These are phyloP conservation scores for Hermaeophaga mercurialis DNA, from an alignment of 2,888 invertebrate species.

Conservation along the genomic window DNA sequence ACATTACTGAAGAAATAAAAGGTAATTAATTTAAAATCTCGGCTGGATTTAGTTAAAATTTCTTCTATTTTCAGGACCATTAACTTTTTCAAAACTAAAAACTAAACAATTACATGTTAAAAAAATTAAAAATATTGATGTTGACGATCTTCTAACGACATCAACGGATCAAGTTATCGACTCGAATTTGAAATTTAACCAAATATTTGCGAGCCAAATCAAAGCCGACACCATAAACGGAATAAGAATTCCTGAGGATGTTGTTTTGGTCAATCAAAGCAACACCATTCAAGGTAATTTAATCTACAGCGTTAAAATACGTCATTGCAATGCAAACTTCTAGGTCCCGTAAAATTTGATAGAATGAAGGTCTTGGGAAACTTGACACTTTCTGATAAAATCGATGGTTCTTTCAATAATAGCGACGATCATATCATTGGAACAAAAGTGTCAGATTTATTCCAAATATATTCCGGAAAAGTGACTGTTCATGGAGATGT, in stretches of 20 bases:
- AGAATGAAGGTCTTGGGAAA: constrained; percentile 42
- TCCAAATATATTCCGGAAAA: constrained; percentile 50
- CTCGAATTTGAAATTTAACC: constrained; percentile 44
- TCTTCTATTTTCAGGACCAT: constrained; percentile 41
- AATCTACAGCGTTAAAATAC: neutral
- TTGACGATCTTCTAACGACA: constrained; percentile 46
- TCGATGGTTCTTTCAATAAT: constrained; percentile 35
- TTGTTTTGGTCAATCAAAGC: constrained; percentile 38
- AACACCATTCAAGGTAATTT: constrained; percentile 26
- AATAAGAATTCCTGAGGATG: constrained; percentile 42
- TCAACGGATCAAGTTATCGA: constrained; percentile 48
- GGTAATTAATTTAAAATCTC: constrained; percentile 32
- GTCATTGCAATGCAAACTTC: constrained; percentile 16
- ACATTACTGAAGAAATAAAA: constrained; percentile 33
- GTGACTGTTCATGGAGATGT: constrained; percentile 52
- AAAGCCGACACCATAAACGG: constrained; percentile 43
- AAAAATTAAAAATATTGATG: constrained; percentile 37
- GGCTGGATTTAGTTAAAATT: neutral
- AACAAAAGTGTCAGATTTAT: constrained; percentile 47
- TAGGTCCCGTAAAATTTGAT: constrained; percentile 48
- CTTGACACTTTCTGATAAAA: constrained; percentile 41
- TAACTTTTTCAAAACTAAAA: constrained; percentile 40
- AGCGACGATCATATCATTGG: constrained; percentile 44
- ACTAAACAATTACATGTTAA: constrained; percentile 37
- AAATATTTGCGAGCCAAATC: constrained; percentile 42